Evolutionary conservation across 2,797 vertebrate species (phyloP).

Genomic region (Melanotaenia pygmaea): DNA sequence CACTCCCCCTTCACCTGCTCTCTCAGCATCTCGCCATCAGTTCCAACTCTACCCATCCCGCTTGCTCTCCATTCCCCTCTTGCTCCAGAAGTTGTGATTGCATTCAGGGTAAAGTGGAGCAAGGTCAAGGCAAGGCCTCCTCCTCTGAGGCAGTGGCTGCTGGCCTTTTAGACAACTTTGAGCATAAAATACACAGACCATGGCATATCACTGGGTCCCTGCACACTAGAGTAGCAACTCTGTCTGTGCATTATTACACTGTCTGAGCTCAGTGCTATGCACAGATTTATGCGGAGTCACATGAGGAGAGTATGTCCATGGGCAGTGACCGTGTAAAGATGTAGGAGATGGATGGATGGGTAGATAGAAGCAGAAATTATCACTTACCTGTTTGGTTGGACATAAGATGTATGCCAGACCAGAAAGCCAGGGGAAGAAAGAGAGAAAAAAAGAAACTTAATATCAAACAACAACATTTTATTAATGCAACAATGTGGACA

Average conservation of each 20-base stretch:
- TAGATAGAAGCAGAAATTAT: slow-evolving; percentile 16
- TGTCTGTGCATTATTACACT: slow-evolving; percentile 67
- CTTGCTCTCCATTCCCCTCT: slow-evolving; percentile 15
- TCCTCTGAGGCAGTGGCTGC: slow-evolving; percentile 54
- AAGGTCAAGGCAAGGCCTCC: slow-evolving; percentile 53
- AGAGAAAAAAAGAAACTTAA: not conserved
- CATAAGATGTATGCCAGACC: not conserved
- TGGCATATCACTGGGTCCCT: slow-evolving; percentile 53
- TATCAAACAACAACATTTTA: not conserved
- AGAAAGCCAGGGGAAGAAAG: slow-evolving; percentile 25
- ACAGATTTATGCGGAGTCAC: slow-evolving; percentile 61
- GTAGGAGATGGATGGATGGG: slow-evolving; percentile 2
- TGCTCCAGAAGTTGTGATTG: slow-evolving; percentile 50
- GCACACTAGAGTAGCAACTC: slow-evolving; percentile 63
- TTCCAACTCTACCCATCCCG: slow-evolving; percentile 12
- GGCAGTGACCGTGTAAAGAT: slow-evolving; percentile 37
- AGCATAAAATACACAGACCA: slow-evolving; percentile 66
- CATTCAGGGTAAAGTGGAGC: slow-evolving; percentile 55
- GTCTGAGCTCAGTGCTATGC: slow-evolving; percentile 55
- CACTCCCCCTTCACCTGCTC: slow-evolving; percentile 23
- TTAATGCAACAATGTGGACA: not conserved
- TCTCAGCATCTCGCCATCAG: slow-evolving; percentile 22
- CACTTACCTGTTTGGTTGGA: slow-evolving; percentile 65
- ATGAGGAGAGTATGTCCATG: slow-evolving; percentile 29
- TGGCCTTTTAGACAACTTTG: slow-evolving; percentile 54